Percentiles rank a stretch among this genome's conserved stretches.
phyloP scores from a whole-genome alignment of 2,888 invertebrate species.

The Ganaspis brasiliensis region DNA sequence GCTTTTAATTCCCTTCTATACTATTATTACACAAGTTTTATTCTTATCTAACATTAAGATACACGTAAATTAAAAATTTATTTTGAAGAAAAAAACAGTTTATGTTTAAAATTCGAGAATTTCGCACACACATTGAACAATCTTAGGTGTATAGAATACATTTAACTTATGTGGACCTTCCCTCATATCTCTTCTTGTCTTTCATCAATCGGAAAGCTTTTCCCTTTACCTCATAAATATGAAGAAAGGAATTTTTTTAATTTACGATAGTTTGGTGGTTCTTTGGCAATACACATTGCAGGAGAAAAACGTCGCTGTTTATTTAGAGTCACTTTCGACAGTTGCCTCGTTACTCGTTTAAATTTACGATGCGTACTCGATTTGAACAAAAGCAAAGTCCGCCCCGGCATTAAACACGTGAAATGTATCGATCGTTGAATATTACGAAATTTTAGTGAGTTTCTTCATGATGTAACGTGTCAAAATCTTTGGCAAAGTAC shows the following conservation, averaged over 20 bases:
- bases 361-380: conserved; percentile 73
- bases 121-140: too few relatives aligned
- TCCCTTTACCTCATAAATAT: conserved; percentile 8
- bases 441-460: conserved; percentile 24
- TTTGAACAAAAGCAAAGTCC: conserved; percentile 64
- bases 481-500: conserved; percentile 8
- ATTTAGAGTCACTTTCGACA: conserved; percentile 78
- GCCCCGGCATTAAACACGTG: conserved; percentile 54
- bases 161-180: too few relatives aligned
- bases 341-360: conserved; percentile 77
- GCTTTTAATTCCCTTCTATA: too few relatives aligned
- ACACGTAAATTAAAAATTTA: too few relatives aligned
- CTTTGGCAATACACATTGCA: conserved; percentile 23
- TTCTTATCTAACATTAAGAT: too few relatives aligned
- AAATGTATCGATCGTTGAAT: conserved; percentile 57
- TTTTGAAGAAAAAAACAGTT: too few relatives aligned
- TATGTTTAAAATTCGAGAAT: too few relatives aligned
- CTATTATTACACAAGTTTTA: too few relatives aligned
- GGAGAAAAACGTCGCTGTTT: conserved; percentile 67
- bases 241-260: conserved; percentile 27
- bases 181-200: neutral
- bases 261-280: conserved; percentile 35
- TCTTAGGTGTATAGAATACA: too few relatives aligned
- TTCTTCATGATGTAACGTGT: conserved; percentile 18
- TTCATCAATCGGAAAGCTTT: neutral